These are phyloP conservation scores for Leucoraja ocellata DNA, from an alignment of 2,797 vertebrate species.

Conservation along the genomic window DNA sequence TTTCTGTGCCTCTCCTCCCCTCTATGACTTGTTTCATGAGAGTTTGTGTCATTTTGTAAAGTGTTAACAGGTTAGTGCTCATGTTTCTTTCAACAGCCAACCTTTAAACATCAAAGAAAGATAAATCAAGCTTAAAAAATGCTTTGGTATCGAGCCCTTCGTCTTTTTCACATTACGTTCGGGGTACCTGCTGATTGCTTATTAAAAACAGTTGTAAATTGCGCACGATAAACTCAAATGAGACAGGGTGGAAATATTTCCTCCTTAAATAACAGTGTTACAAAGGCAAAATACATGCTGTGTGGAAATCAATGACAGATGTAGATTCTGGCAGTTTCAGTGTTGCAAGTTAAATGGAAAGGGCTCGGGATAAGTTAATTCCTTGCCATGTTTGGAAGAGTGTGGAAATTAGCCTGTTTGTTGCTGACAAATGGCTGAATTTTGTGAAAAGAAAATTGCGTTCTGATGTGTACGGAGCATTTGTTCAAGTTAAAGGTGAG, in stretches of 20 bases:
- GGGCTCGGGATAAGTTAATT: slow-evolving; percentile 76
- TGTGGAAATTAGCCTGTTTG: slow-evolving; percentile 91
- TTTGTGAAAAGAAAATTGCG: slow-evolving; percentile 12
- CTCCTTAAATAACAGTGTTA: slow-evolving; percentile 86
- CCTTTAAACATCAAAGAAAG: slow-evolving; percentile 29
- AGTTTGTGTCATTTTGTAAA: background rate
- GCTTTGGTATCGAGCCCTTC: background rate
- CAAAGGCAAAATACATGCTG: slow-evolving; percentile 82
- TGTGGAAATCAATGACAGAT: slow-evolving; percentile 92
- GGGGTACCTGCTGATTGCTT: slow-evolving; percentile 71
- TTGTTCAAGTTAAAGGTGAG: background rate
- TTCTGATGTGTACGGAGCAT: background rate
- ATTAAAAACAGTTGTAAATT: slow-evolving; percentile 98
- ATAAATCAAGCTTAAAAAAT: slow-evolving; percentile 25
- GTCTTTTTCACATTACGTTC: slow-evolving; percentile 17
- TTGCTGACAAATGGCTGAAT: slow-evolving; percentile 2
- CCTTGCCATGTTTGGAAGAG: slow-evolving; percentile 96
- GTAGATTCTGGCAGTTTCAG: slow-evolving; percentile 90
- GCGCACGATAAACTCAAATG: slow-evolving; percentile 76
- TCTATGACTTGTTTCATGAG: background rate
- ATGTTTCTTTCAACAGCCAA: slow-evolving; percentile 34
- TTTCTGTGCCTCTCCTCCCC: background rate
- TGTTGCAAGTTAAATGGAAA: slow-evolving; percentile 69
- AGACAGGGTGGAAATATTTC: slow-evolving; percentile 68
- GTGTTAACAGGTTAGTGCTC: slow-evolving; percentile 20